Base-by-base conservation (phyloP, 2,888 invertebrate genomes). In the Drymonia ruficornis region DNA sequence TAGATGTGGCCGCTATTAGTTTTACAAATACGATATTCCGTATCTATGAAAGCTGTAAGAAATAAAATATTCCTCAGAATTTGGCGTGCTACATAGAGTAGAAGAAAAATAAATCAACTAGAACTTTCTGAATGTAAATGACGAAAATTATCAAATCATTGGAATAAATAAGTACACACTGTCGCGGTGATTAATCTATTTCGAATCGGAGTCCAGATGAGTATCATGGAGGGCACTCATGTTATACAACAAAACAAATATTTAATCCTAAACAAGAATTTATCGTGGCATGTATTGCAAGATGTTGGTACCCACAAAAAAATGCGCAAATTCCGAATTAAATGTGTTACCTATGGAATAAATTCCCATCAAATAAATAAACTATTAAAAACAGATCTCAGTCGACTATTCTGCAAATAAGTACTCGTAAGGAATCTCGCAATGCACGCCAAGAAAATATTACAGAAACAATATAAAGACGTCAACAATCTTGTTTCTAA, bases 151-250 rank as follows among this genome's bases (percentile, higher is more conserved):
- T 6, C 4, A 6, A 23, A 23, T 23, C 4, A 56, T 52, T 46
- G 49, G 42, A 45, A 56, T 43, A 48, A 38, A 62, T 56, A 67
- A 56, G 63, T 59, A 67, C 70, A 67, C 64, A 59, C 59, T 55
- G 54, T 28, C 48, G 57, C 46, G 23, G 50, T 44, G 38, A 28
- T 42, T 56, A 50, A 53, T 23, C 23, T 23, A 23, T 23, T 43
- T 52, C 48, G 11, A 40, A 53, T 49, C 50, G 43, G 53, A 40
- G 50, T 63, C 31, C 23, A 51, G 43, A 40, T 60, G 67, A 68
- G 58, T 65, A 63, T 60, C 52, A 55, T 63, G 46, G 56, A 62
- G 56, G 60, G 57, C 52, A 47, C 54, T 57, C 43, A 45, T 50
- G 50, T 52, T 29, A 52, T 18, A 53, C 34, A 38, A 49, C 53